Percentiles rank a stretch among this genome's conserved stretches.
Evolutionary conservation across 2,888 invertebrate genomes (phyloP).

Genomic region (Scrobipalpa atriplicella): DNA sequence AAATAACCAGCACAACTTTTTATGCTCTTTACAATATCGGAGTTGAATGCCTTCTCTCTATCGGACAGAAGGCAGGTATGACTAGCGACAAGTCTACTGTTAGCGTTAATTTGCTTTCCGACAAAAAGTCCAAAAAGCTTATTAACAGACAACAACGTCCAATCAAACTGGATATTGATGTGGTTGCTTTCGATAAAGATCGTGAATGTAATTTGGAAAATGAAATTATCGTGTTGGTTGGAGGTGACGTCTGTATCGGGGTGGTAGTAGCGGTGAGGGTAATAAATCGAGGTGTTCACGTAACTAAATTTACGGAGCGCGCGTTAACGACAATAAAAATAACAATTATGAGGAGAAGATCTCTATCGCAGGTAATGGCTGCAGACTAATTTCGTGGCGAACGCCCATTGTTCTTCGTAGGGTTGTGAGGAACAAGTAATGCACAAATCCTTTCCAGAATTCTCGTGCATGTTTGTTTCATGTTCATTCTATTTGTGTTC

Average conservation of each 20-base stretch:
- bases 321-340: conserved; percentile 68
- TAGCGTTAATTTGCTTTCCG: conserved; percentile 33
- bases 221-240: conserved; percentile 63
- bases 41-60: conserved; percentile 43
- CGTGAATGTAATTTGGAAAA: conserved; percentile 65
- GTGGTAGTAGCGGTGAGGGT: conserved; percentile 39
- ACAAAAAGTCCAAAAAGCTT: conserved; percentile 33
- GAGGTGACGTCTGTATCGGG: conserved; percentile 49
- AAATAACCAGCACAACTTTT: conserved; percentile 55
- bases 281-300: conserved; percentile 60
- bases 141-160: conserved; percentile 33
- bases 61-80: neutral
- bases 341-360: conserved; percentile 61
- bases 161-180: conserved; percentile 35
- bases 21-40: conserved; percentile 39
- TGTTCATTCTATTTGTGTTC: too few relatives aligned
- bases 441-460: neutral
- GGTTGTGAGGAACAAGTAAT: neutral
- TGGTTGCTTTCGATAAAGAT: conserved; percentile 55
- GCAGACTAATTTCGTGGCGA: conserved; percentile 59
- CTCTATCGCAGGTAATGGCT: conserved; percentile 66
- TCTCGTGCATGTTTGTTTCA: neutral
- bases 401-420: conserved; percentile 46
- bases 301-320: conserved; percentile 56
- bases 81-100: conserved; percentile 53